A percentile compares a stretch with the other conserved stretches of the same genome.
phyloP scores from a whole-genome alignment of 2,888 invertebrate species.

The Drosophila anceps region DNA sequence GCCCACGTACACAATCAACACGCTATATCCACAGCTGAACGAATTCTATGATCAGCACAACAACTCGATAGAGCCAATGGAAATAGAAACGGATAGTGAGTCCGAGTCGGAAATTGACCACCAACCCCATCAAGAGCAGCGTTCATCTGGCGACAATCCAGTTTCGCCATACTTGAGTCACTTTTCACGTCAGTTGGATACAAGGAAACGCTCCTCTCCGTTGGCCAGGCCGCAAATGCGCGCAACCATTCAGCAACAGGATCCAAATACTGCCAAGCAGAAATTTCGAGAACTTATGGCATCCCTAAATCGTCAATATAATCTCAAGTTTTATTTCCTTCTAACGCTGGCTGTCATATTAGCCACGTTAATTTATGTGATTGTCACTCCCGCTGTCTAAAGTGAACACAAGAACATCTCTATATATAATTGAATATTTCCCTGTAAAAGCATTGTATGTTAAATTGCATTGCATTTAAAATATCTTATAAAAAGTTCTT shows the following conservation, averaged over 20 bases:
- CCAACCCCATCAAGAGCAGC: conserved; percentile 15
- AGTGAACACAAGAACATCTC: not conserved
- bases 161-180: conserved; percentile 56
- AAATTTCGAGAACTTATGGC: conserved; percentile 68
- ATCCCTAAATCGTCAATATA: conserved; percentile 79
- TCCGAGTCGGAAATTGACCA: conserved; percentile 34
- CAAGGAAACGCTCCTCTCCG: conserved; percentile 47
- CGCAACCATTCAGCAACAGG: not conserved
- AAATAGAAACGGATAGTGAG: conserved; percentile 64
- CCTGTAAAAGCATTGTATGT: not conserved
- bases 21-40: conserved; percentile 62
- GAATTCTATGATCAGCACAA: conserved; percentile 58
- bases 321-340: conserved; percentile 77
- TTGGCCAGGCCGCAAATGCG: conserved; percentile 44
- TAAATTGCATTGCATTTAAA: not conserved
- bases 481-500: not conserved
- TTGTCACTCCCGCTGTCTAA: conserved; percentile 58
- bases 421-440: not conserved
- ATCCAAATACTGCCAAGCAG: conserved; percentile 32
- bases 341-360: conserved; percentile 63
- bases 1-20: conserved; percentile 59
- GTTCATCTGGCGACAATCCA: not conserved
- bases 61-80: conserved; percentile 31
- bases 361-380: conserved; percentile 77
- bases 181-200: conserved; percentile 38